Evolutionary conservation across 2,797 vertebrate genomes (phyloP).

Genomic region (Cynopterus sphinx): DNA sequence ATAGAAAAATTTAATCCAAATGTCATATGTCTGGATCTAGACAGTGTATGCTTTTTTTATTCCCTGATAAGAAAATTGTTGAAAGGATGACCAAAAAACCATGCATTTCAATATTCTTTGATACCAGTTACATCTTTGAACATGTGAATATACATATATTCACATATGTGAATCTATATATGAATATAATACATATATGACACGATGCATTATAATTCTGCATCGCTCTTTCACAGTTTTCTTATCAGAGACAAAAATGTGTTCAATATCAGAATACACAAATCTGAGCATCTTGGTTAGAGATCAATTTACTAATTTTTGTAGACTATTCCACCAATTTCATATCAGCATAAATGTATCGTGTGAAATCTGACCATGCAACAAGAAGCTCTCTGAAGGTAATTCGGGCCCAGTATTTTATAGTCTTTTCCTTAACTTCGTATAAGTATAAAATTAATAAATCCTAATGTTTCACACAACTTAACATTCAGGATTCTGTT

Average conservation of each 20-base stretch:
- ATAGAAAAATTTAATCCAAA: background rate
- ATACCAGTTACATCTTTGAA: background rate
- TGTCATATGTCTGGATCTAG: background rate
- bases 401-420: background rate
- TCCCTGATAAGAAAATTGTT: background rate
- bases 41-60: background rate
- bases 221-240: background rate
- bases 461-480: background rate
- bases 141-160: background rate
- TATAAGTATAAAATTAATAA: background rate
- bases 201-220: background rate
- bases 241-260: background rate
- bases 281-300: background rate
- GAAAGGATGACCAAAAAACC: background rate
- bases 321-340: background rate
- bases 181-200: background rate
- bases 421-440: background rate
- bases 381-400: background rate
- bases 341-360: background rate
- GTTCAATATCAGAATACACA: background rate
- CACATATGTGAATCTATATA: background rate
- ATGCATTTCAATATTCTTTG: background rate
- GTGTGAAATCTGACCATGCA: background rate
- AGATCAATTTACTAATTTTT: background rate
- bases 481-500: background rate